Conservation (phyloP, 1,140 invertebrate species). For the Drosophila arizonae region DNA sequence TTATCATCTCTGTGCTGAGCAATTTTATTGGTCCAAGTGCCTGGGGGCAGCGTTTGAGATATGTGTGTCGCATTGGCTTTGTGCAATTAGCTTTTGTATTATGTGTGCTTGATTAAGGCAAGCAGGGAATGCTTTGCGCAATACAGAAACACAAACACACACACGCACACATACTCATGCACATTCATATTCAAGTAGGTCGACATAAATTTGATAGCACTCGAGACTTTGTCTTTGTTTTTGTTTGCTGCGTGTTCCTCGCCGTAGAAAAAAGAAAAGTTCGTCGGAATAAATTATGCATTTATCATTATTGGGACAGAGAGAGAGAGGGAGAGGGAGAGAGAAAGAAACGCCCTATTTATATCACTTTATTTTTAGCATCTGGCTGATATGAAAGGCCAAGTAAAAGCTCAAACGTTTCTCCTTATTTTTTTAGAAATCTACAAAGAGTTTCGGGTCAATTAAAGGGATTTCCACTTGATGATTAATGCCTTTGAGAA, state of each 20-base stretch:
- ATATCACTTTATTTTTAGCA: slow-evolving; percentile 21
- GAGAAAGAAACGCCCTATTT: slow-evolving; percentile 14
- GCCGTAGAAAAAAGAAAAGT: neutral
- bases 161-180: slow-evolving; percentile 12
- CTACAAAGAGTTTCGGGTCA: neutral
- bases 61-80: slow-evolving; percentile 55
- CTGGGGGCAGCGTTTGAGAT: slow-evolving; percentile 9
- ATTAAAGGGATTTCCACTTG: slow-evolving; percentile 14
- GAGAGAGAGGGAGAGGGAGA: neutral
- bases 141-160: slow-evolving; percentile 6
- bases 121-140: neutral
- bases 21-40: slow-evolving; percentile 50
- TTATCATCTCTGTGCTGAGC: slow-evolving; percentile 50
- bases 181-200: slow-evolving; percentile 32
- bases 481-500: slow-evolving; percentile 26
- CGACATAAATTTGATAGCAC: slow-evolving; percentile 2
- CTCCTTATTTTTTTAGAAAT: neutral
- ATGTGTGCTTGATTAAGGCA: slow-evolving; percentile 55
- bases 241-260: slow-evolving; percentile 27
- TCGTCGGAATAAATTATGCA: slow-evolving; percentile 16
- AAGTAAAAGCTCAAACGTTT: neutral
- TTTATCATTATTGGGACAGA: slow-evolving; percentile 44
- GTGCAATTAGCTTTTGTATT: slow-evolving; percentile 67
- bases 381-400: neutral
- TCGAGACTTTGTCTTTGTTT: slow-evolving; percentile 15